Conservation (phyloP, 1,140 invertebrate genomes). For the Macrosteles quadrilineatus region DNA sequence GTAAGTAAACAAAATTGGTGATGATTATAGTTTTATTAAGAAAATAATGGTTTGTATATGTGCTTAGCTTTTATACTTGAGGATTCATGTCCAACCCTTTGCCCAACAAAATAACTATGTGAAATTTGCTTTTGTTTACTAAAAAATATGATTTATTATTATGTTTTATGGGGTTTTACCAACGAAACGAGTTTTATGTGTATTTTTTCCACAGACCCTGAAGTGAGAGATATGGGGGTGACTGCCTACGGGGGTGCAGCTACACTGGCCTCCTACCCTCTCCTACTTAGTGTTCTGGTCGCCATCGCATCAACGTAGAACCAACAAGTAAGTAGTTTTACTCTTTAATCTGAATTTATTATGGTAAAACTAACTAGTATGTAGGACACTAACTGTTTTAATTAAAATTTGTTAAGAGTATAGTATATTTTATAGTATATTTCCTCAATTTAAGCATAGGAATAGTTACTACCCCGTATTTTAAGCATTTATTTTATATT, state of each 20-base stretch:
- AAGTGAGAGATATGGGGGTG: slow-evolving; percentile 42
- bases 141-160: no score
- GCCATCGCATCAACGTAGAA: slow-evolving; percentile 11
- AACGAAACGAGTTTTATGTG: no score
- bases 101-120: no score
- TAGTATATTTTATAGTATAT: not conserved
- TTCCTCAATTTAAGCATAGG: not conserved
- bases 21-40: no score
- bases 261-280: slow-evolving; percentile 11
- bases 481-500: not conserved
- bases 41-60: no score
- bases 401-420: not conserved
- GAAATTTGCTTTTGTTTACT: no score
- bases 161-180: no score
- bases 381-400: not conserved
- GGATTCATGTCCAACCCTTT: no score
- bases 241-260: slow-evolving; percentile 49
- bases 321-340: not conserved
- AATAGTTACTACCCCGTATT: not conserved
- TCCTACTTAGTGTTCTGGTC: not conserved
- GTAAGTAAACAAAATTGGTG: no score
- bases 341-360: not conserved
- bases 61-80: no score
- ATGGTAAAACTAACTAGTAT: not conserved
- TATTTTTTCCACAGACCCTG: slow-evolving; percentile 38